Conservation (phyloP, 2,113 vertebrate species). For the Platycercus adscitus region DNA sequence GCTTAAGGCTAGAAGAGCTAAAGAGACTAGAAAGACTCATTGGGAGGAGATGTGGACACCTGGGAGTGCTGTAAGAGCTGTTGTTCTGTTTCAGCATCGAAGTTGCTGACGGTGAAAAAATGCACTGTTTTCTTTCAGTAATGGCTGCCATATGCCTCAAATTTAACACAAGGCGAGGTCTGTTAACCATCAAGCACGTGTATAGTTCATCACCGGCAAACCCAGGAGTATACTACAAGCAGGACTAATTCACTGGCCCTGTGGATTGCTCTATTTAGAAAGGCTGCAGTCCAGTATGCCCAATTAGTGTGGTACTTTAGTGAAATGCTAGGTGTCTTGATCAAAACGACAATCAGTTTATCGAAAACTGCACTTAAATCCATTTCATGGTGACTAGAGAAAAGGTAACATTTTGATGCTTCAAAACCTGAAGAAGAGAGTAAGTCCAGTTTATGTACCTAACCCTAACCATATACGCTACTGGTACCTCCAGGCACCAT, state of each 20-base stretch:
- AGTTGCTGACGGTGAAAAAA: constrained; percentile 2
- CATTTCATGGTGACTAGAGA: not conserved
- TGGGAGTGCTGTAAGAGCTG: not conserved
- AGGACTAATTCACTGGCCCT: not conserved
- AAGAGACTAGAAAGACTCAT: not conserved
- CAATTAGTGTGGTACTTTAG: not conserved
- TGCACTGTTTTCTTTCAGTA: not conserved
- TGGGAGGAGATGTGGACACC: not conserved
- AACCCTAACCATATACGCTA: not conserved
- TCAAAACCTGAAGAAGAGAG: not conserved
- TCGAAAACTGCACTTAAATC: not conserved
- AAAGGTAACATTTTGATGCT: not conserved
- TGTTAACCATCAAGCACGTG: constrained; percentile 45
- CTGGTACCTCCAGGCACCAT: not conserved
- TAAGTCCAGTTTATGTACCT: not conserved
- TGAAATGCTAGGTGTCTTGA: not conserved
- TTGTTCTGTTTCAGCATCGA: not conserved
- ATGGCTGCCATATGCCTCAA: constrained; percentile 43
- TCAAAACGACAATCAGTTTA: not conserved
- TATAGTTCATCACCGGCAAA: not conserved
- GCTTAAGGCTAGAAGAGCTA: not conserved
- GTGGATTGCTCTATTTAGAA: not conserved
- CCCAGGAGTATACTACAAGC: not conserved
- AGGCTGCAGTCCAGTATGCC: not conserved
- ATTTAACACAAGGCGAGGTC: not conserved